phyloP scores from a whole-genome alignment of 2,113 vertebrate species.

The Microcebus ravelobensis region DNA sequence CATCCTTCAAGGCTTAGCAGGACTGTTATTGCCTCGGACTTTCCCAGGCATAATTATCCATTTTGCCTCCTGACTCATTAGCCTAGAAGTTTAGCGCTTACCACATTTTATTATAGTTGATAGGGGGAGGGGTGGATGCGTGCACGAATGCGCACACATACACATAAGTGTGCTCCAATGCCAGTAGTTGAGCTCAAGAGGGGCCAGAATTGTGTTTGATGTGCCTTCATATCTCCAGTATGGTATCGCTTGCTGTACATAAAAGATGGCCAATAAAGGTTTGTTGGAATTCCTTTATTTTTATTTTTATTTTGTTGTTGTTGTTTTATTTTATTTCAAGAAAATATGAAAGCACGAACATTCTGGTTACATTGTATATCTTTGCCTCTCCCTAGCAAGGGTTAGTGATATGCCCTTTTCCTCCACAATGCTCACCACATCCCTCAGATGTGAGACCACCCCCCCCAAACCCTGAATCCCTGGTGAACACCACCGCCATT shows the following conservation, averaged over 20 bases:
- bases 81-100: background rate
- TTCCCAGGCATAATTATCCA: background rate
- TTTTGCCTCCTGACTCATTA: background rate
- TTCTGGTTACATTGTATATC: no score
- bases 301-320: no score
- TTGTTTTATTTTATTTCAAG: no score
- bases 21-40: background rate
- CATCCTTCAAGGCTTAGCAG: background rate
- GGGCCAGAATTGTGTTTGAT: background rate
- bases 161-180: rapidly evolving
- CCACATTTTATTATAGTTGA: background rate
- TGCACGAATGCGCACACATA: no score
- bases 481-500: no score
- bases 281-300: background rate
- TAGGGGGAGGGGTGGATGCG: no score
- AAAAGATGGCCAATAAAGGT: background rate
- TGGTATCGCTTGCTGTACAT: background rate
- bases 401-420: no score
- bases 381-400: no score
- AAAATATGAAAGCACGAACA: no score
- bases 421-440: no score
- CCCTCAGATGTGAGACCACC: no score
- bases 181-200: background rate
- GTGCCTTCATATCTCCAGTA: background rate
- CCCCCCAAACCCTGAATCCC: no score